phyloP scores from a whole-genome alignment of 2,797 vertebrate species.

The Eulemur rubriventer region DNA sequence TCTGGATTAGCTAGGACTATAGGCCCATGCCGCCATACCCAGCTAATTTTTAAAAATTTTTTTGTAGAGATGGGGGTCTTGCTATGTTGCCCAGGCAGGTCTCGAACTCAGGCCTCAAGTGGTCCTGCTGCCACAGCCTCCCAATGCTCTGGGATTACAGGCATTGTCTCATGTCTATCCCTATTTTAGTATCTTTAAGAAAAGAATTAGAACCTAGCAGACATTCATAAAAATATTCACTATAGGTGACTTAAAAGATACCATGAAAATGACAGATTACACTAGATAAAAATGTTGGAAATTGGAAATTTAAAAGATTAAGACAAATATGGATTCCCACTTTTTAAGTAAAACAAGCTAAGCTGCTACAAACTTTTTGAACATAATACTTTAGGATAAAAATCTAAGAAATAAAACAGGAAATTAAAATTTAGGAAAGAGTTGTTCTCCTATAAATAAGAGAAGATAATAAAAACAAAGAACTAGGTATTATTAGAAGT shows the following conservation, averaged over 20 bases:
- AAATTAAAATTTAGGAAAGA: slow-evolving; percentile 29
- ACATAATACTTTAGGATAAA: neutral
- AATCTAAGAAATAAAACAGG: slow-evolving; percentile 35
- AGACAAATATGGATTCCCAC: neutral
- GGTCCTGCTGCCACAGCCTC: neutral
- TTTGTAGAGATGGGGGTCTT: neutral
- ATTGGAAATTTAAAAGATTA: slow-evolving; percentile 6
- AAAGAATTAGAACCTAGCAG: neutral
- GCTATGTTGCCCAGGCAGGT: neutral
- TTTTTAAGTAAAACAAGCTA: neutral
- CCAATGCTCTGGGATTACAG: neutral
- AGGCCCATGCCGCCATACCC: neutral
- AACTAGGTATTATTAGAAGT: neutral
- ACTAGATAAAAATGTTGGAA: neutral
- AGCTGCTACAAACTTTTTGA: neutral
- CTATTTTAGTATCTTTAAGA: neutral
- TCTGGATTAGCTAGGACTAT: neutral
- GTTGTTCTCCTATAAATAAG: neutral
- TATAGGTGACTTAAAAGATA: neutral
- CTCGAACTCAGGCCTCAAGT: neutral
- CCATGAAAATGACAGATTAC: neutral
- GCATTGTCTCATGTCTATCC: neutral
- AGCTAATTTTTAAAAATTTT: neutral
- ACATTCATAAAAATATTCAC: slow-evolving; percentile 27
- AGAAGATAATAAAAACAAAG: neutral